Percentiles rank a stretch among this genome's conserved stretches.
Conservation (phyloP, 2,113 vertebrate genomes). For the Sapayoa aenigma region DNA sequence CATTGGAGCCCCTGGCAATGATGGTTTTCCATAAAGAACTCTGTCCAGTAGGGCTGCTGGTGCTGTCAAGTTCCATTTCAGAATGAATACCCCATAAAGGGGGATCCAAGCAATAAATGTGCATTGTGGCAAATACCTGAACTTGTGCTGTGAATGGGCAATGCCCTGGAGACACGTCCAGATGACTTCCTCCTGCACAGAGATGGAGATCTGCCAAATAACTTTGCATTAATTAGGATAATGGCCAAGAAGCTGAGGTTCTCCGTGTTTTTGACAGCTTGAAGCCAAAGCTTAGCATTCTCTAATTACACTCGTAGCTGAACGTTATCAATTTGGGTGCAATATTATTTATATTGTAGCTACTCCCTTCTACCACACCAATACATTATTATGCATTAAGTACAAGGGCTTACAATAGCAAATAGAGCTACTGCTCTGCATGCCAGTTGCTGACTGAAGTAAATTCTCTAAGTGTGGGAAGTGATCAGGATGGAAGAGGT, state of each 20-base stretch:
- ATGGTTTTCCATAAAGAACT: not conserved
- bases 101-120: not conserved
- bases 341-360: not conserved
- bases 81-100: not conserved
- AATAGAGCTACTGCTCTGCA: not conserved
- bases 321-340: not conserved
- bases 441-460: not conserved
- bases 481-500: not conserved
- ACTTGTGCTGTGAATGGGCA: not conserved
- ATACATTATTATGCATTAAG: not conserved
- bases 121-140: not conserved
- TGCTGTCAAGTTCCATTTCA: not conserved
- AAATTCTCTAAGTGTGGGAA: not conserved
- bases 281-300: not conserved
- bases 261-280: not conserved
- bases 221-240: not conserved
- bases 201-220: not conserved
- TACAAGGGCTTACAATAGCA: not conserved
- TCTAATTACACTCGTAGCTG: not conserved
- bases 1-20: not conserved
- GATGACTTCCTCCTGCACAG: not conserved
- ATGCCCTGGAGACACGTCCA: not conserved
- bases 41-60: not conserved
- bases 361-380: not conserved
- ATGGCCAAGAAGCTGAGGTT: not conserved